Conservation (phyloP, 2,113 vertebrate species). For the Apteryx mantelli region DNA sequence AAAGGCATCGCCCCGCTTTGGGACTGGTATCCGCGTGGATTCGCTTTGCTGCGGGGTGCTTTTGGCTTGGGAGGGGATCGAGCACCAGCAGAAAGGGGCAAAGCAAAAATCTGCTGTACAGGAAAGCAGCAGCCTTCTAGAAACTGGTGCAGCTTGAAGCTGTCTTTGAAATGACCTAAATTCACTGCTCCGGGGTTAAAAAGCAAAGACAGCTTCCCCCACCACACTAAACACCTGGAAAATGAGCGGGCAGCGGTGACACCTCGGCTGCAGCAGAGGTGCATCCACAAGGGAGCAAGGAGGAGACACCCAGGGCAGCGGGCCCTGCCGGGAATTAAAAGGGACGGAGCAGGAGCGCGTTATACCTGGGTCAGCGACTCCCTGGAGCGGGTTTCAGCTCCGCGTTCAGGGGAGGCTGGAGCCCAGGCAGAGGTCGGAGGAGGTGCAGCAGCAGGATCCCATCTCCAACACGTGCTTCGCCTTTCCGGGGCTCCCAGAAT, state of each 20-base stretch:
- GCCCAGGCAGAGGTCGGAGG: accelerated
- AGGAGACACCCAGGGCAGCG: no score
- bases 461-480: background rate
- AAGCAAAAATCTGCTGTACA: background rate
- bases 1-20: accelerated
- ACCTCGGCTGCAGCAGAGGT: background rate
- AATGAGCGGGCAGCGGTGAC: background rate
- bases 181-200: background rate
- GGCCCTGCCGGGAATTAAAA: no score
- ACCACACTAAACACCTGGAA: background rate
- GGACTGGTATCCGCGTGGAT: accelerated
- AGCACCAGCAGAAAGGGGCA: background rate
- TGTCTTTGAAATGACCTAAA: background rate
- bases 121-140: background rate
- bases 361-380: no score
- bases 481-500: background rate
- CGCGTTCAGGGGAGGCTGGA: background rate
- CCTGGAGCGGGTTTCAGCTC: background rate
- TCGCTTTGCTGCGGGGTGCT: accelerated
- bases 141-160: background rate
- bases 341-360: background rate
- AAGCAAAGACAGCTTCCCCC: background rate
- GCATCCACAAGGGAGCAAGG: background rate
- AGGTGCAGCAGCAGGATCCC: background rate
- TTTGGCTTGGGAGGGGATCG: background rate